phyloP scores from a whole-genome alignment of 2,113 vertebrate genomes.

The Monarcha castaneiventris region DNA sequence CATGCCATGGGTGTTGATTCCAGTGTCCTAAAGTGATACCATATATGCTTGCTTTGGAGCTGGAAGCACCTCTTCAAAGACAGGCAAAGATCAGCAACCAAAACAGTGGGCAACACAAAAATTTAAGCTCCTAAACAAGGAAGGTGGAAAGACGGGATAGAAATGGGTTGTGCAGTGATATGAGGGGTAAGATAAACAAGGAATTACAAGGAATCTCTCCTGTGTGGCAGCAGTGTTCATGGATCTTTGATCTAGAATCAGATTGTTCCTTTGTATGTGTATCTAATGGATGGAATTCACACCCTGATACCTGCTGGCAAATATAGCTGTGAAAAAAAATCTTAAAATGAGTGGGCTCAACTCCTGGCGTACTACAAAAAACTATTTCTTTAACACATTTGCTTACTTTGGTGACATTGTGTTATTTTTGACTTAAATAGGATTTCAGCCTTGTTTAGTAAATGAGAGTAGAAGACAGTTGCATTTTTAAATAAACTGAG shows the following conservation, averaged over 20 bases:
- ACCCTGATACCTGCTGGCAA: not conserved
- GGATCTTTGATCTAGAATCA: not conserved
- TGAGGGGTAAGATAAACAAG: not conserved
- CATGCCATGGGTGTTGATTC: not conserved
- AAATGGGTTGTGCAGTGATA: not conserved
- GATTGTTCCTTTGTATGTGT: not conserved
- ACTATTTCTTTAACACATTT: not conserved
- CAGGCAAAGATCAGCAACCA: not conserved
- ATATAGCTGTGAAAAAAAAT: not conserved
- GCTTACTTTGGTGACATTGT: not conserved
- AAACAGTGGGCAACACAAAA: not conserved
- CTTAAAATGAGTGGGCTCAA: not conserved
- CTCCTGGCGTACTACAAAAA: not conserved
- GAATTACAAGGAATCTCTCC: not conserved
- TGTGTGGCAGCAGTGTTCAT: not conserved
- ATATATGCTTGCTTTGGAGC: not conserved
- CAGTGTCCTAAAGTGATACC: not conserved
- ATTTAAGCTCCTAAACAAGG: not conserved
- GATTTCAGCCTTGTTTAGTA: not conserved
- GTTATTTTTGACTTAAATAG: not conserved
- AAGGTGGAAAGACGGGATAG: not conserved
- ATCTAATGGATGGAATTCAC: not conserved
- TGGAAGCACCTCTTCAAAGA: not conserved
- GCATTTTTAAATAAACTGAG: not conserved
- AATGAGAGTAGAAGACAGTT: not conserved